Base-by-base conservation (phyloP, 2,888 invertebrate species). In the Netelia virgata region DNA sequence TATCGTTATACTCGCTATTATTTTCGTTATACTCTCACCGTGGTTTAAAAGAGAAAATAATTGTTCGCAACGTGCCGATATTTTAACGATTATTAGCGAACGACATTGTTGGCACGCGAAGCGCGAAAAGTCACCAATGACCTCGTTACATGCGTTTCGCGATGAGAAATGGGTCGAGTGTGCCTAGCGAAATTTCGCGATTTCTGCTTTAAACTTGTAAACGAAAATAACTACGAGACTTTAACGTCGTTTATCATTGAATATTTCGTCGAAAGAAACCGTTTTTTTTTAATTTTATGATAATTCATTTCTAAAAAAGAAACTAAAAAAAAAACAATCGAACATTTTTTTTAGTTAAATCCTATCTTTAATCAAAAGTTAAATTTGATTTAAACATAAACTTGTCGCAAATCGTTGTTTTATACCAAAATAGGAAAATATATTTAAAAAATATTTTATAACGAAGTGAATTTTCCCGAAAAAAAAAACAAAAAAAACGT, bases 91-190 rank as follows among this genome's bases (percentile, higher is more conserved):
- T 63, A 77, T 77, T 66, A 73, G 59, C 47, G 41, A 55, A 43
- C 28, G n/a, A 47, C 14, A 9, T 66, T 79, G 36, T 59, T 79
- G 43, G 50, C 23, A 61, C n/a, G 23, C 50, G 11, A 11, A n/a
- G 47, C 47, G 10, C 73, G 61, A 47, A 73, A 50, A 73, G 59
- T 63, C 73, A 50, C 47, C 70, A 47, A 41, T 70, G 75, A 18
- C 76, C 82, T 82, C 43, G 59, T 72, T 66, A 66, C 64, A 70
- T 75, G 23, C 6, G 14, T 18, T 23, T 47, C 50, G 50, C 72
- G 23, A 41, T 74, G 78, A 20, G 47, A 83, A 78, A 69, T 74
- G 36, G 78, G 83, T 74, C 69, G 73, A 43, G 53, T 53, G 41
- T 59, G 36, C 63, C 14, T 36, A 70, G 20, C 28, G 28, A 28